These are phyloP conservation scores for Sigmodon hispidus DNA, from an alignment of 2,113 vertebrate species.

Conservation along the genomic window DNA sequence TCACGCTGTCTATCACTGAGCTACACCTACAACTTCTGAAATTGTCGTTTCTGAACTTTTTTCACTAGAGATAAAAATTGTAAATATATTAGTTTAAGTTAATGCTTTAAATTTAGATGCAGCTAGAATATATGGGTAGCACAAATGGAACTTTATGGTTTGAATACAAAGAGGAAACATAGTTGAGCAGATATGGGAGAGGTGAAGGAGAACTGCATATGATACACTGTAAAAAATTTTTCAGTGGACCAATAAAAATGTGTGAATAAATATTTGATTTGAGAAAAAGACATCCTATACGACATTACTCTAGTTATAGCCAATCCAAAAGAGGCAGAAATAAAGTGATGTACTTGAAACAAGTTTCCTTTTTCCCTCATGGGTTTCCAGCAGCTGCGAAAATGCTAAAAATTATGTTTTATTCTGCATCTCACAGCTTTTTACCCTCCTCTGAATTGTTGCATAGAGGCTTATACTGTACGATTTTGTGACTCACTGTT, in stretches of 20 bases:
- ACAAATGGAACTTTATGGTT: neutral
- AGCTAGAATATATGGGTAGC: neutral
- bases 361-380: neutral
- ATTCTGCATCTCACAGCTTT: slow-evolving; percentile 1
- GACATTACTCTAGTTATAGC: neutral
- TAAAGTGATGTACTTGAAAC: neutral
- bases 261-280: neutral
- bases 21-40: neutral
- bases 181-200: neutral
- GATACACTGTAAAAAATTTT: neutral
- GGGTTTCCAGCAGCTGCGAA: neutral
- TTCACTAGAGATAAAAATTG: neutral
- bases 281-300: neutral
- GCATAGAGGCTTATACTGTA: neutral
- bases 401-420: slow-evolving; percentile 18
- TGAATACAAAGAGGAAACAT: neutral
- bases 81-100: slow-evolving; percentile 13
- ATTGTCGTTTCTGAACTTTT: neutral
- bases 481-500: neutral
- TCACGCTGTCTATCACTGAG: neutral
- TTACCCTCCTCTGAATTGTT: neutral
- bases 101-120: neutral
- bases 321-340: neutral
- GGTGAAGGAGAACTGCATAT: neutral
- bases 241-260: neutral